Base-by-base conservation (phyloP, 2,113 vertebrate species). In the Haplochromis vanheusdeni region DNA sequence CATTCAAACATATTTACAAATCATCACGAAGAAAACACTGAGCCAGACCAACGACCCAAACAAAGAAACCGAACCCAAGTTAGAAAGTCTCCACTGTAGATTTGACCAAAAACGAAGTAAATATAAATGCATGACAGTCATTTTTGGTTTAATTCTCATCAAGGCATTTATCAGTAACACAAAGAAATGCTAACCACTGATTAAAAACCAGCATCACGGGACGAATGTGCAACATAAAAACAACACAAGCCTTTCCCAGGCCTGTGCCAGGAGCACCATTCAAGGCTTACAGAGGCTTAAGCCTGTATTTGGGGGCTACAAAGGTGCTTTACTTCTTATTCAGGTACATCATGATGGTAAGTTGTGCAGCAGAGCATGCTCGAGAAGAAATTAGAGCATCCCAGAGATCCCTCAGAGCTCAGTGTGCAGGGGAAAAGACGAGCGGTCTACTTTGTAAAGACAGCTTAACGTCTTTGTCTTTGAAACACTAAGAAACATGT, bases 1-100 rank as follows among this genome's bases (percentile, higher is more conserved):
- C 89, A 93, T 91, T 91, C 85, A 93, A 95, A 91, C 91, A 86
- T 94, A 95, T 95, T 92, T 95, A 96, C 95, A 93, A 86, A 90
- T 87, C 79, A 83, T 42, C 33, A 65, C 19, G 73, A 65, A 86
- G 21, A 65, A 84, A 31, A 28, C 3, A 75, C 68, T 45, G 54
- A 37, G 81, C 52, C 68, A 28, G 62, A 26, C 80, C 60, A 19
- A 40, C 75, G 5, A 85, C 37, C 42, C 17, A 28, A 5, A 26
- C 6, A 11, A 47, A 47, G n/a, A 68, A 82, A 31, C 70, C 28
- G 23, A 81, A 81, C 60, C n/a, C 17, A 42, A 40, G 40, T 26
- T 70, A 3, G 82, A 82, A 65, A 21, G 1, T 37, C 28, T 75
- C 35, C 12, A 14, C 11, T 21, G 52, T 35, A 55, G 51, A 80